Conservation (phyloP, 2,797 vertebrate genomes). For the Thalassophryne amazonica region DNA sequence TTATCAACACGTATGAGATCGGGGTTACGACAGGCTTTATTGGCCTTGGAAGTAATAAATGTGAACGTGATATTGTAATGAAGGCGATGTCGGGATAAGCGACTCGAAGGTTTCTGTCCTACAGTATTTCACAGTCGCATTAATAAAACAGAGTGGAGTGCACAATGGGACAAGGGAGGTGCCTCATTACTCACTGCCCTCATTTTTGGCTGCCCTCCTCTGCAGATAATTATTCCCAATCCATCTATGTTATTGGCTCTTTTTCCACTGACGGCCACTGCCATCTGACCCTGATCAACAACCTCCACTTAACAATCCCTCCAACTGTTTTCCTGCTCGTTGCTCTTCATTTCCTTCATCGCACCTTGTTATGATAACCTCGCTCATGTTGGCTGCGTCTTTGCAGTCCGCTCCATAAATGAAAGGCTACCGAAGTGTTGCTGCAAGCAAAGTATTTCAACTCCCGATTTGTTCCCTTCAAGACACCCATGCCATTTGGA, state of each 20-base stretch:
- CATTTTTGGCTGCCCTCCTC: neutral
- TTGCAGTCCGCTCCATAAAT: constrained; percentile 6
- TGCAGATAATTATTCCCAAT: constrained; percentile 25
- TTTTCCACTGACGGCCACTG: constrained; percentile 1
- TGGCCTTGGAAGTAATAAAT: constrained; percentile 39
- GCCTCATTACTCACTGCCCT: neutral
- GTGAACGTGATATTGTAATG: constrained; percentile 44
- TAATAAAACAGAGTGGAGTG: constrained; percentile 42
- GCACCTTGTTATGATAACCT: constrained; percentile 7
- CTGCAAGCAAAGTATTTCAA: constrained; percentile 1
- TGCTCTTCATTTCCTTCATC: constrained; percentile 2
- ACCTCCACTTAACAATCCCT: constrained; percentile 7
- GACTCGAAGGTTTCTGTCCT: constrained; percentile 11
- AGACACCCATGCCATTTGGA: constrained; percentile 7
- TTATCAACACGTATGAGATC: constrained; percentile 6
- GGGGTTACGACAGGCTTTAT: constrained; percentile 23
- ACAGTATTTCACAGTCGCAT: constrained; percentile 30
- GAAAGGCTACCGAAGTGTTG: constrained; percentile 17
- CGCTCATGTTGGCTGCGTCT: neutral
- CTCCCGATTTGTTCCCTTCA: constrained; percentile 13
- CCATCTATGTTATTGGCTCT: constrained; percentile 5
- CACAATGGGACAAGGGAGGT: constrained; percentile 3
- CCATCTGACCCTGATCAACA: constrained; percentile 18
- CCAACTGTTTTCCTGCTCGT: neutral
- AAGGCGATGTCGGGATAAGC: constrained; percentile 18